Base-by-base conservation (phyloP, 2,797 vertebrate species). In the Fistularia commersonii region DNA sequence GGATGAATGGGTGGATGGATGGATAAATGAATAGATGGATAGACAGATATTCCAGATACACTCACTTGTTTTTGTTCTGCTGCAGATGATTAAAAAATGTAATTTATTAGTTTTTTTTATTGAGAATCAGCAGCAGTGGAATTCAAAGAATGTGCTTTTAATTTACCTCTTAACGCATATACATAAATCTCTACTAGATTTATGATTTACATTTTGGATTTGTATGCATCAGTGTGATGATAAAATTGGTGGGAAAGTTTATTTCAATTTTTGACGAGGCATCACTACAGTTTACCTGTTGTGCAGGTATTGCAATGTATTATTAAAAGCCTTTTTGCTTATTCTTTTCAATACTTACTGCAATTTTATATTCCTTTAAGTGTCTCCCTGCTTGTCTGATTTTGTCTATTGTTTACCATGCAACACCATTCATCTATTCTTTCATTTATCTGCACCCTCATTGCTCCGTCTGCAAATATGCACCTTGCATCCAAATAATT, bases 401-500 rank as follows among this genome's bases (percentile, higher is more conserved):
- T 40, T 40, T 41, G 13, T 11, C 13, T 11, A 12, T 8, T 45
- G 37, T 47, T 15, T 59, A 11, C 3, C 43, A 40, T 57, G 13
- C 11, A 45, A 12, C 49, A 46, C 58, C 32, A 12, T 50, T 43
- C 46, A 23, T 70, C 57, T 55, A 52, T 66, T 44, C 36, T 50
- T 74, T 41, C 3, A 57, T 66, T 48, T 32, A 6, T 55, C 48
- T 11, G 11, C 8, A 45, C 41, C 6, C 14, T 36, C 31, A 8
- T 15, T n/a, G 6, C 48, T 46, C 50, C 12, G 8, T 64, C 46
- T 45, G 51, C 48, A 47, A 70, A 66, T 68, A 60, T 71, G 73
- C 78, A 53, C 61, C 69, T 43, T 67, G 75, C 76, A 79, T 76
- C 61, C 64, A 54, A 79, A 82, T 80, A 72, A 80, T 65, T 74